Percentiles rank a stretch among this genome's conserved stretches.
phyloP scores from a whole-genome alignment of 2,888 invertebrate genomes.

The Napeogenes sylphis region DNA sequence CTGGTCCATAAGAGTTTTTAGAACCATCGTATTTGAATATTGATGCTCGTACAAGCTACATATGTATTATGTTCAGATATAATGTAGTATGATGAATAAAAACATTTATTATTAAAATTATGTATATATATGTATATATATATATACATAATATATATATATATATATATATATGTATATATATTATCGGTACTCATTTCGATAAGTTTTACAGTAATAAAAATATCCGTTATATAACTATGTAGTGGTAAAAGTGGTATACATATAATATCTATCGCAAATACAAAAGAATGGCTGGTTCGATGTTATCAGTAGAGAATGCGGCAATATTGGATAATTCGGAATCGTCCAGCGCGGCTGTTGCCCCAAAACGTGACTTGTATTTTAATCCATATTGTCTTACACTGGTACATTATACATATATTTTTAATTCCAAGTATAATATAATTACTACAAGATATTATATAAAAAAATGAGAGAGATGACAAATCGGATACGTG shows the following conservation, averaged over 20 bases:
- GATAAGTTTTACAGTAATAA: no score
- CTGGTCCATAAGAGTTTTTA: conserved; percentile 67
- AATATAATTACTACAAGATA: background rate
- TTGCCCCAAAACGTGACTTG: conserved; percentile 25
- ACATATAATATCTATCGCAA: conserved; percentile 2
- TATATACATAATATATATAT: no score
- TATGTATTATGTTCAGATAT: conserved; percentile 34
- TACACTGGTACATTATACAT: background rate
- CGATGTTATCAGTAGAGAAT: conserved; percentile 10
- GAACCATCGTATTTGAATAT: conserved; percentile 66
- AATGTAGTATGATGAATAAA: conserved; percentile 31
- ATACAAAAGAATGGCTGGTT: conserved; percentile 1
- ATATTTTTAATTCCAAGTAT: background rate
- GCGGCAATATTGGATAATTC: conserved; percentile 24
- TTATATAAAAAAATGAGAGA: no score
- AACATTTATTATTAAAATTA: no score
- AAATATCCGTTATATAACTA: no score
- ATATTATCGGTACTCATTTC: no score
- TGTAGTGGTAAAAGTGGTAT: background rate
- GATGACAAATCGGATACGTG: no score
- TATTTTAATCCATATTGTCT: conserved; percentile 7
- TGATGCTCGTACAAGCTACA: conserved; percentile 65
- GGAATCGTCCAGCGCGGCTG: conserved; percentile 22
- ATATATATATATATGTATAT: no score
- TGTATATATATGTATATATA: no score